Percentiles rank a stretch among this genome's conserved stretches.
These are phyloP conservation scores for Melangyna quadrimaculata DNA, from an alignment of 2,888 invertebrate species.

Conservation along the genomic window DNA sequence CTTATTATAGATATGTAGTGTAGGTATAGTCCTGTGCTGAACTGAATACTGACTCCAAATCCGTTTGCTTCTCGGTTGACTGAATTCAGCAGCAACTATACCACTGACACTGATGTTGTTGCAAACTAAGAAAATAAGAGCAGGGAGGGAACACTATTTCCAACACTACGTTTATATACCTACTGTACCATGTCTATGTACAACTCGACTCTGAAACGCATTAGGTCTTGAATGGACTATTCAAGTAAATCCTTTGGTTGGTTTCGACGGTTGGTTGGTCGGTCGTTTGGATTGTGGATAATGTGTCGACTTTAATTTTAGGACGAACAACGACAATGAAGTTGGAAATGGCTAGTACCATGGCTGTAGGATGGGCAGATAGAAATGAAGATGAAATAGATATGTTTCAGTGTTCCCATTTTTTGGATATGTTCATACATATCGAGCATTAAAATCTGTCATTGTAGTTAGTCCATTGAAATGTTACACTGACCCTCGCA, in stretches of 20 bases:
- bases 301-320: conserved; percentile 58
- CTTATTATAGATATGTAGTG: conserved; percentile 14
- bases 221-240: conserved; percentile 67
- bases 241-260: conserved; percentile 68
- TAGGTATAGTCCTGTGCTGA: not conserved
- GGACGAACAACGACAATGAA: conserved; percentile 17
- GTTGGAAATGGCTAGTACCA: conserved; percentile 10
- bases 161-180: not conserved
- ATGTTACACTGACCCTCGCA: no score
- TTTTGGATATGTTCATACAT: not conserved
- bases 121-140: not conserved
- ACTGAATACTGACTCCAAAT: conserved; percentile 42
- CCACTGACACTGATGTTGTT: conserved; percentile 2
- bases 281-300: conserved; percentile 50
- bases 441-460: no score
- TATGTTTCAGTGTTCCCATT: conserved; percentile 5
- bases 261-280: conserved; percentile 36
- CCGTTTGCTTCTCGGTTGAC: conserved; percentile 56
- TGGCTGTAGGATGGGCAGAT: conserved; percentile 23
- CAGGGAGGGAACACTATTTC: not conserved
- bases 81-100: conserved; percentile 19
- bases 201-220: conserved; percentile 44
- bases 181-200: no score
- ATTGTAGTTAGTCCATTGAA: no score
- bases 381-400: conserved; percentile 11